phyloP scores from a whole-genome alignment of 2,797 vertebrate species.

The Peromyscus attwateri region DNA sequence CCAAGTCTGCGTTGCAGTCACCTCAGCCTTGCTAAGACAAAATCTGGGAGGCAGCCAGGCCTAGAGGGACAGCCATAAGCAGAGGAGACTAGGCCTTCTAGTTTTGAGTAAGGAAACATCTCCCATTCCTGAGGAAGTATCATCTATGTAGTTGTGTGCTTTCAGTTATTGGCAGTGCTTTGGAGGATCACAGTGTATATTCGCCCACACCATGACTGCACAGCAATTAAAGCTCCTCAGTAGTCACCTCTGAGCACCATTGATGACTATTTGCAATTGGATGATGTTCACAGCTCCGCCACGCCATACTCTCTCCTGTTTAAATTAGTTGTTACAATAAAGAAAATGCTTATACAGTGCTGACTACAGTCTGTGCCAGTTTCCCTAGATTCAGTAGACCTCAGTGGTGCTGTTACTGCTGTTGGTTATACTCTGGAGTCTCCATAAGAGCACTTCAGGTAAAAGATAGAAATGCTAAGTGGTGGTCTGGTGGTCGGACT shows the following conservation, averaged over 20 bases:
- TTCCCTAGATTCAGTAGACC: background rate
- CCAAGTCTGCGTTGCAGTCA: background rate
- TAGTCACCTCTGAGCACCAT: background rate
- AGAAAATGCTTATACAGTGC: background rate
- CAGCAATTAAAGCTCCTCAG: background rate
- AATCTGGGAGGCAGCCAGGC: background rate
- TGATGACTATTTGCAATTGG: background rate
- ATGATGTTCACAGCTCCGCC: background rate
- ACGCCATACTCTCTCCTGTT: background rate
- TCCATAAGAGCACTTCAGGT: background rate
- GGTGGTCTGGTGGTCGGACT: background rate
- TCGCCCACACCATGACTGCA: accelerated
- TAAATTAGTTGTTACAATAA: background rate
- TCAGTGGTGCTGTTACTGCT: background rate
- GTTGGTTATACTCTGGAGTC: background rate
- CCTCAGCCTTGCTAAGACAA: background rate
- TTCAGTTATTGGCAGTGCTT: background rate
- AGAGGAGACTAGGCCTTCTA: background rate
- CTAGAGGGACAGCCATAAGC: background rate
- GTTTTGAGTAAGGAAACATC: background rate
- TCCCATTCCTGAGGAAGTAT: background rate
- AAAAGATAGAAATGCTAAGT: background rate
- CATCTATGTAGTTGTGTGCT: background rate
- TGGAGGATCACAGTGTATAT: background rate
- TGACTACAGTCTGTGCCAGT: background rate